phyloP scores from a whole-genome alignment of 1,140 invertebrate species.

The Pogonomyrmex californicus region DNA sequence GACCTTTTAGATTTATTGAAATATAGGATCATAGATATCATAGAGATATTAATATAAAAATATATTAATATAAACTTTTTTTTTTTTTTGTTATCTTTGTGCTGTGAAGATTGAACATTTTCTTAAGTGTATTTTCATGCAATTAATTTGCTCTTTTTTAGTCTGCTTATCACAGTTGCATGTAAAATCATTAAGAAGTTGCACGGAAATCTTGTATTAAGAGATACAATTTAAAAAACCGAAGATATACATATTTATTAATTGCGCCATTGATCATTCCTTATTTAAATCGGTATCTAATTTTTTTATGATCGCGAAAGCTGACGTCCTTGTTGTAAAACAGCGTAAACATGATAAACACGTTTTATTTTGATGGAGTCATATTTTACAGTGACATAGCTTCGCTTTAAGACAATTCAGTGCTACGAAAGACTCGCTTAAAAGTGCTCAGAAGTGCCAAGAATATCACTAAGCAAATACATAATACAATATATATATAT shows the following conservation, averaged over 20 bases:
- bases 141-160: neutral
- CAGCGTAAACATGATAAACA: conserved; percentile 9
- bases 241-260: neutral
- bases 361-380: neutral
- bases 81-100: neutral
- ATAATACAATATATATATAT: too few relatives aligned
- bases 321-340: neutral
- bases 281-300: neutral
- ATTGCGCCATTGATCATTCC: neutral
- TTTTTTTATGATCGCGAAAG: neutral
- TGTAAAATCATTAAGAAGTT: neutral
- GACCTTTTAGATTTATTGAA: too few relatives aligned
- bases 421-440: neutral
- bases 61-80: neutral
- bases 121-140: neutral
- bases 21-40: too few relatives aligned
- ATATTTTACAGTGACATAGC: neutral
- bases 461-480: too few relatives aligned
- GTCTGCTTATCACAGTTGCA: neutral
- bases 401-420: neutral
- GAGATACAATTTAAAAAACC: neutral
- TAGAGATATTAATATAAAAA: neutral
- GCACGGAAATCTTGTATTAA: neutral
- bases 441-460: neutral
- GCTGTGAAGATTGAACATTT: neutral